Base-by-base conservation (phyloP, 2,797 vertebrate species). In the Erethizon dorsatum region DNA sequence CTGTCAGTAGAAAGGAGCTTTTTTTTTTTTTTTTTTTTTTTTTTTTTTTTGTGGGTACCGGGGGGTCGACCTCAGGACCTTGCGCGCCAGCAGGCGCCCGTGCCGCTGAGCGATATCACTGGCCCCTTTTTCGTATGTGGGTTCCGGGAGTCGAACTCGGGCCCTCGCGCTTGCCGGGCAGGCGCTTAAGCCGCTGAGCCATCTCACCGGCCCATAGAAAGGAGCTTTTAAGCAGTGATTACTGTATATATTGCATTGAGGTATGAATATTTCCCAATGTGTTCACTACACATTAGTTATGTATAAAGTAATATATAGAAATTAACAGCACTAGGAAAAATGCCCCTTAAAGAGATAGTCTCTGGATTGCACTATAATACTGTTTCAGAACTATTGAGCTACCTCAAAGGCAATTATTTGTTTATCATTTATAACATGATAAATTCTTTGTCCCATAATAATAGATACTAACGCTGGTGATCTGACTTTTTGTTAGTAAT, bases 341-440 rank as follows among this genome's bases (percentile, higher is more conserved):
- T 80, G 10, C 47, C 26, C 67, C 33, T 73, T 83, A 47, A 95
- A 90, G 22, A 92, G 2, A 59, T 33, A 79, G 28, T 69, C 24
- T 95, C 31, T 93, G 31, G n/a, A n/a, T 88, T 85, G 69, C 45
- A 78, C 3, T 93, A 57, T 54, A 65, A 2, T 88, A 50, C 71
- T 14, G 26, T 24, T 33, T 83, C 91, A 47, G 17, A 10, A 6
- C 3, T 87, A 2, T 52, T 84, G 24, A 37, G 89, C 4, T 22
- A 94, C 85, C 5, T 56, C 6, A 37, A 71, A 13, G 77, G 24
- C 1, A 86, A 50, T 24, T 28, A 2, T 78, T 92, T 26, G 2
- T 73, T 93, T 94, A 86, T 86, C 28, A 6, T 85, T 94, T 94
- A 47, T 59, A 77, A 69, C 5, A 5, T 59, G n/a, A 45, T n/a